These are phyloP conservation scores for Galeopsomyia nigrocyanea DNA, from an alignment of 2,888 invertebrate species.

Conservation along the genomic window DNA sequence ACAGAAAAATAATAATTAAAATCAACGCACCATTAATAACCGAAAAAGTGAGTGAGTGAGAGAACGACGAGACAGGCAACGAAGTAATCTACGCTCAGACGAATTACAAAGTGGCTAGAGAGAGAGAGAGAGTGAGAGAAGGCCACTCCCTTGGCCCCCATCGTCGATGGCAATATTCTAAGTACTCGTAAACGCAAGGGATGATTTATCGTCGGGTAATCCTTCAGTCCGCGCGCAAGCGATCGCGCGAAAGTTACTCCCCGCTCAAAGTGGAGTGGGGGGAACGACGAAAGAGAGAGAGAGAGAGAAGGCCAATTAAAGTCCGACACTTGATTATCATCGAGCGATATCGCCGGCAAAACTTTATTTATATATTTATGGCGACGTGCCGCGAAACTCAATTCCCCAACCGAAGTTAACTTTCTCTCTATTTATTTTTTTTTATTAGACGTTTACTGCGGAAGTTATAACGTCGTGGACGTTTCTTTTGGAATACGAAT, in stretches of 20 bases:
- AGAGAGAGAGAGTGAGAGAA: no score
- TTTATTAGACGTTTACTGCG: neutral
- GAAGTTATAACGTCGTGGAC: neutral
- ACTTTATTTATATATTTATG: slow-evolving; percentile 47
- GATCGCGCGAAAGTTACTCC: slow-evolving; percentile 24
- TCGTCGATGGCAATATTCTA: no score
- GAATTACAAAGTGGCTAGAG: no score
- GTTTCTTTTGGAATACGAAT: no score
- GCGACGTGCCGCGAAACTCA: slow-evolving; percentile 35
- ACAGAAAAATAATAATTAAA: no score
- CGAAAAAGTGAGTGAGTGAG: no score
- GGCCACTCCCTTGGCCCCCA: no score
- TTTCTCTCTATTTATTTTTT: neutral
- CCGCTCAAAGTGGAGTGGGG: neutral
- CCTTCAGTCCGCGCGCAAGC: slow-evolving; percentile 21
- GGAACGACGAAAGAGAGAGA: no score
- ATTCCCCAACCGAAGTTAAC: slow-evolving; percentile 10
- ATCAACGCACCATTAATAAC: no score
- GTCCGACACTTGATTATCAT: slow-evolving; percentile 42
- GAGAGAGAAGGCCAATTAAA: slow-evolving; percentile 37
- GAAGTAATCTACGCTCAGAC: no score
- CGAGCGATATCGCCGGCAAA: slow-evolving; percentile 23
- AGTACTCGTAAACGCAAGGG: neutral
- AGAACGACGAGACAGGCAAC: no score
- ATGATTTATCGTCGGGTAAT: slow-evolving; percentile 38